A percentile compares a stretch with the other conserved stretches of the same genome.
phyloP scores from a whole-genome alignment of 2,888 invertebrate genomes.

The Diabrotica balteata region DNA sequence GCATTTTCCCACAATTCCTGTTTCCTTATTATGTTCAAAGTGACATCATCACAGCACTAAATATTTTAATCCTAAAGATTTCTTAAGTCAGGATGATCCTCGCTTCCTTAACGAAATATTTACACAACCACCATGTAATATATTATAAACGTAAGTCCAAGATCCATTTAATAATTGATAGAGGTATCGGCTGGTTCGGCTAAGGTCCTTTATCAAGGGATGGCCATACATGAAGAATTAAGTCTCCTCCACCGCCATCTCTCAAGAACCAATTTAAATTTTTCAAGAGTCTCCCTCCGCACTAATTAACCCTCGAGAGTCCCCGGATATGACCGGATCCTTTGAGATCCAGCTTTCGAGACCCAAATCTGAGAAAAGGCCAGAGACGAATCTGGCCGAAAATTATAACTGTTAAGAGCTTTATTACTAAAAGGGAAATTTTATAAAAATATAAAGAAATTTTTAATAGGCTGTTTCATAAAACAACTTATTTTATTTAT shows the following conservation, averaged over 20 bases:
- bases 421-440: too few species aligned
- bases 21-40: too few species aligned
- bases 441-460: not conserved
- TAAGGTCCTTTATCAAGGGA: slow-evolving; percentile 23
- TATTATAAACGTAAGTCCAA: slow-evolving; percentile 16
- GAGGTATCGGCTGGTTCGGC: slow-evolving; percentile 15
- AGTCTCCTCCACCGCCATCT: slow-evolving; percentile 26
- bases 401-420: not conserved
- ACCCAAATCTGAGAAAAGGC: slow-evolving; percentile 45
- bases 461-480: not conserved
- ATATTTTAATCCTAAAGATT: too few species aligned
- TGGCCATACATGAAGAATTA: slow-evolving; percentile 30
- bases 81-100: too few species aligned
- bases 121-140: slow-evolving; percentile 3
- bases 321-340: slow-evolving; percentile 45
- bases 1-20: too few species aligned
- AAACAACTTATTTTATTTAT: not conserved
- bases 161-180: slow-evolving; percentile 24
- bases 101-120: not conserved
- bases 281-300: slow-evolving; percentile 44
- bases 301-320: slow-evolving; percentile 49
- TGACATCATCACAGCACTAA: too few species aligned
- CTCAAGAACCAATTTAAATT: slow-evolving; percentile 47
- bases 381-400: slow-evolving; percentile 26
- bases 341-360: slow-evolving; percentile 41